phyloP scores from a whole-genome alignment of 2,797 vertebrate species.

The Alauda arvensis region DNA sequence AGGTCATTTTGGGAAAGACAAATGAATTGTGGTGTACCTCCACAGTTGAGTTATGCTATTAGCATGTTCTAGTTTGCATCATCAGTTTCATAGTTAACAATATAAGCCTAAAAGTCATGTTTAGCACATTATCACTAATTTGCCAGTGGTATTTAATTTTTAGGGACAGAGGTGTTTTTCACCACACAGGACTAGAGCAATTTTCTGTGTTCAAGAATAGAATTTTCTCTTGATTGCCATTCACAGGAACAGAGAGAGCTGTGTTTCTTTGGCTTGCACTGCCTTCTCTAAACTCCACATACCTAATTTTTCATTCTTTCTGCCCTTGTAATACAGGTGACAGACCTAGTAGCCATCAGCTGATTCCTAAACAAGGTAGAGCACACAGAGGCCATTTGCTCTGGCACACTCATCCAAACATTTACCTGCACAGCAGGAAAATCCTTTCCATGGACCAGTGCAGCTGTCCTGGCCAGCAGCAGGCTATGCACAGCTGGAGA shows the following conservation, averaged over 20 bases:
- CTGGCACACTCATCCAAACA: not conserved
- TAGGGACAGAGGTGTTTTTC: not conserved
- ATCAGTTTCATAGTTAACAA: not conserved
- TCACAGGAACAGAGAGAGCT: not conserved
- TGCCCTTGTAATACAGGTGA: not conserved
- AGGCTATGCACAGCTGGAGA: not conserved
- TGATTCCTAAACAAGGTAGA: not conserved
- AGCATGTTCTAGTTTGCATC: slow-evolving; percentile 28
- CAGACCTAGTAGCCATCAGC: not conserved
- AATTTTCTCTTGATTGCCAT: not conserved
- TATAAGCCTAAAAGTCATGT: not conserved
- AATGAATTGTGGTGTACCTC: slow-evolving; percentile 4
- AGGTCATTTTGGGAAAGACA: slow-evolving; percentile 39
- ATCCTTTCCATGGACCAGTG: not conserved
- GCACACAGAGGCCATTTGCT: not conserved
- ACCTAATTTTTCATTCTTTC: not conserved
- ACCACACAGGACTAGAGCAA: not conserved
- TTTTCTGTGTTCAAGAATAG: not conserved
- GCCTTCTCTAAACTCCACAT: not conserved
- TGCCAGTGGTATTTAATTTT: slow-evolving; percentile 28
- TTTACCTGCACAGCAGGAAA: not conserved
- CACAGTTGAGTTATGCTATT: slow-evolving; percentile 5
- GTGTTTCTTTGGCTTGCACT: not conserved
- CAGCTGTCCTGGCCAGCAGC: not conserved
- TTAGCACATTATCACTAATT: slow-evolving; percentile 22